Evolutionary conservation across 92 coral and sea anemone species (phyloP).

Genomic region (Desmophyllum pertusum): DNA sequence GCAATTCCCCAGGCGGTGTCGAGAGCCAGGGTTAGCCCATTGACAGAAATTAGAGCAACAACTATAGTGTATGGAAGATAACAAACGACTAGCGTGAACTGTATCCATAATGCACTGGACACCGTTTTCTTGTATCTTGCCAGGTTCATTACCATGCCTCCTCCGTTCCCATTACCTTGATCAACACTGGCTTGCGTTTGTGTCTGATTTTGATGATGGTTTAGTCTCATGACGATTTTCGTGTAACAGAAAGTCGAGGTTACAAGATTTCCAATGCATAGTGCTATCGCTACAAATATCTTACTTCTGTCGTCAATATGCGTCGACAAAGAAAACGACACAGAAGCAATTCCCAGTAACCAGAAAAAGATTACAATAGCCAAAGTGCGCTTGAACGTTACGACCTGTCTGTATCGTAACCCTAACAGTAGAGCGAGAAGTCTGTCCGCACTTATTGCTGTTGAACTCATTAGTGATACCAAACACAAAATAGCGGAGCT

Average conservation of each 20-base stretch:
- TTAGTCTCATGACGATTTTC: background rate
- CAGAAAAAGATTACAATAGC: background rate
- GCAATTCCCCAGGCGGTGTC: constrained; percentile 2
- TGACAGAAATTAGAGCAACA: background rate
- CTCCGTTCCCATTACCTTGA: background rate
- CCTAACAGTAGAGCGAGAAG: background rate
- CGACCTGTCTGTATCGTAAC: background rate
- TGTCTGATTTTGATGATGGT: background rate
- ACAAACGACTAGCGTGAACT: background rate
- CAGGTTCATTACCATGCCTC: background rate
- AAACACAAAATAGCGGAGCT: background rate
- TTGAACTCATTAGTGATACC: background rate
- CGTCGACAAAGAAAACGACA: background rate
- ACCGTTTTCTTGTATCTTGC: background rate
- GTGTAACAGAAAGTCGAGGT: background rate
- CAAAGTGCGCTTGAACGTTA: background rate
- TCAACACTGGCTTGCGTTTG: background rate
- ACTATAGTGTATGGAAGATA: background rate
- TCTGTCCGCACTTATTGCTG: background rate
- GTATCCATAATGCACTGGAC: background rate
- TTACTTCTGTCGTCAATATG: background rate
- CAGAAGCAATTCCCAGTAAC: background rate
- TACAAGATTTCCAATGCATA: background rate
- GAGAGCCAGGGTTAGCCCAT: background rate
- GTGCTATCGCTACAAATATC: background rate